Evolutionary conservation across 2,888 invertebrate species (phyloP), one percentile per base, ranked within the genome.

Genomic region (Agonopterix heracliana): DNA sequence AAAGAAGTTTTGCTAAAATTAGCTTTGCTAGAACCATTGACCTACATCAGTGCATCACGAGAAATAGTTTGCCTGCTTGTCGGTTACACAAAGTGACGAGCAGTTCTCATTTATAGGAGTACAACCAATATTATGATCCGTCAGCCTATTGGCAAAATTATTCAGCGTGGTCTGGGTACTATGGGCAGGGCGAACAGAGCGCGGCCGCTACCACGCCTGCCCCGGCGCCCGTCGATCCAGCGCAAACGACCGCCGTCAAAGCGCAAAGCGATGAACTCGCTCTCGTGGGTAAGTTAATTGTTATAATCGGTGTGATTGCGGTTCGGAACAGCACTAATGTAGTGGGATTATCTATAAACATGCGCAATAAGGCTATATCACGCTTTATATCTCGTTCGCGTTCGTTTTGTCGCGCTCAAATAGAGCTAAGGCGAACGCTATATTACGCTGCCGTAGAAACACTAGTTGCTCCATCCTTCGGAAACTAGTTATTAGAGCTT

Each of bases 91-190:
- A n/a, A 71, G 53, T 77, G 65, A 74, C 57, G 59, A 60, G 55
- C 59, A 65, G 57, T 73, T 74, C 53, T 74, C 56, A 67, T 83
- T 26, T 85, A 61, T 72, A 91, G 77, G 91, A 94, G 79, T 91
- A 94, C 88, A 91, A 92, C 71, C 92, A 95, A 78, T 95, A 95
- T 81, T 95, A 95, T 78, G 95, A 95, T 81, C 94, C 95, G 34
- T 92, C 94, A 44, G 92, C 93, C 43, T 96, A 96, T 78, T 96
- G 96, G 96, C 95, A 95, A 74, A 95, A 95, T 75, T 96, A 96
- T 74, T 93, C 93, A 61, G 90, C 91, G 51, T 96, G 96, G 96
- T 91, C 93, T 70, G 92, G 93, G 12, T 93, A 93, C 78, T 93
- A 93, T 66, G 93, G 92, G 64, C 92, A 93, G 77, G 92, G 92